phyloP scores from a whole-genome alignment of 1,140 invertebrate species.

The Dinothrombium tinctorium region DNA sequence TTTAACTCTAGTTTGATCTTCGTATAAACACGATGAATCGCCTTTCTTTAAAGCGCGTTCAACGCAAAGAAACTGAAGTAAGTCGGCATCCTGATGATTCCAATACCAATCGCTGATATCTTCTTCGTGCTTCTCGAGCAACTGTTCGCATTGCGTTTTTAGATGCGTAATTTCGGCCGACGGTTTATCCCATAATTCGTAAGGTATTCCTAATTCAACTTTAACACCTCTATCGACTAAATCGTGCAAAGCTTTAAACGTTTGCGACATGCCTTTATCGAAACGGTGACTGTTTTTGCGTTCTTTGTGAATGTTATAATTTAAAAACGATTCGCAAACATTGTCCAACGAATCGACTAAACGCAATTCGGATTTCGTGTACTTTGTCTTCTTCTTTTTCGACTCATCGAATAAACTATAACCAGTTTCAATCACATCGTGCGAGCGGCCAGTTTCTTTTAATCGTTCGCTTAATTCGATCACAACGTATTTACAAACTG shows the following conservation, averaged over 20 bases:
- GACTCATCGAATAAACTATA: conserved; percentile 53
- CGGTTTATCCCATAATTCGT: conserved; percentile 86
- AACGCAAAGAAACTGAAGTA: conserved; percentile 22
- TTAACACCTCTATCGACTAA: conserved; percentile 88
- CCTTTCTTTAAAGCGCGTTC: conserved; percentile 20
- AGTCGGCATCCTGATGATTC: conserved; percentile 21
- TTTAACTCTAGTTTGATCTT: no score
- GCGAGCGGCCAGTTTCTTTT: conserved; percentile 62
- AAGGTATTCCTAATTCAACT: conserved; percentile 84
- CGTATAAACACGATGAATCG: conserved; percentile 16
- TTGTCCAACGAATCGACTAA: conserved; percentile 69
- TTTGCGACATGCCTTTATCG: conserved; percentile 88
- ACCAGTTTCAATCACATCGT: conserved; percentile 69
- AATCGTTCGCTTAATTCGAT: conserved; percentile 53
- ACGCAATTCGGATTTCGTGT: conserved; percentile 35
- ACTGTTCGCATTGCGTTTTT: conserved; percentile 45
- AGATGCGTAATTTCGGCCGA: conserved; percentile 86
- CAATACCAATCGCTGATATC: conserved; percentile 31
- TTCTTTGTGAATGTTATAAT: conserved; percentile 90
- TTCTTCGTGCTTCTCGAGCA: conserved; percentile 28
- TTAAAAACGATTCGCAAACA: conserved; percentile 63
- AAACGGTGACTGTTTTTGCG: conserved; percentile 68
- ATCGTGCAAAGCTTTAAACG: conserved; percentile 80
- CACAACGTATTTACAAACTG: conserved; percentile 70
- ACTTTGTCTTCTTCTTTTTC: conserved; percentile 55